phyloP scores from a whole-genome alignment of 1,140 invertebrate species.

The Drosophila ficusphila region DNA sequence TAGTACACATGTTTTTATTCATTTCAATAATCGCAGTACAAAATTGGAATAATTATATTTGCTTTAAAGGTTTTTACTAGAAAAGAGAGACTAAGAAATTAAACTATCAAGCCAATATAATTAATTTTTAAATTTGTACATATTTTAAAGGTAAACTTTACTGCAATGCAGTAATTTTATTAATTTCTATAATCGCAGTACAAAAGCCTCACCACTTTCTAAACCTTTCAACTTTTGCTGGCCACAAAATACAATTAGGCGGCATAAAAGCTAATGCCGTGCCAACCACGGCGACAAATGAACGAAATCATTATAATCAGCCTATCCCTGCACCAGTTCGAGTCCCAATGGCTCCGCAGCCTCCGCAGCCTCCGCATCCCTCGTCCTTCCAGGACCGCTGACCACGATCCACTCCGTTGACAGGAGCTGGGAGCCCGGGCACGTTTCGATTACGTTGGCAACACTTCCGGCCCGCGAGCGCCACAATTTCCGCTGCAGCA shows the following conservation, averaged over 20 bases:
- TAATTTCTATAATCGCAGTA: too few relatives aligned
- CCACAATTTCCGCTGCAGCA: constrained; percentile 69
- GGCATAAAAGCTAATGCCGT: constrained; percentile 55
- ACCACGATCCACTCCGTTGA: constrained; percentile 53
- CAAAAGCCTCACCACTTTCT: too few relatives aligned
- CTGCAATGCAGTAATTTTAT: too few relatives aligned
- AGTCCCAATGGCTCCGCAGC: background rate
- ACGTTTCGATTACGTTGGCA: constrained; percentile 79
- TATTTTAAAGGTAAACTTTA: too few relatives aligned
- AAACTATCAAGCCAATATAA: too few relatives aligned
- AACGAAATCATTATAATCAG: constrained; percentile 66
- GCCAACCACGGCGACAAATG: constrained; percentile 58
- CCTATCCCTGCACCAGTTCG: background rate
- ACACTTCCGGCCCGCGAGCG: constrained; percentile 78
- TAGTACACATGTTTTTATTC: too few relatives aligned
- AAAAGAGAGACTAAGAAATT: too few relatives aligned
- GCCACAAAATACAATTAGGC: constrained; percentile 54
- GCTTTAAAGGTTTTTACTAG: too few relatives aligned
- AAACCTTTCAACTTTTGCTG: background rate
- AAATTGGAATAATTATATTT: too few relatives aligned
- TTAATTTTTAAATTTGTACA: too few relatives aligned
- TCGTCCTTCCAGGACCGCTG: constrained; percentile 24
- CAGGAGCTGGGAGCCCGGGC: constrained; percentile 31
- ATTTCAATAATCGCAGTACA: too few relatives aligned
- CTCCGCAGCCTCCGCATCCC: background rate